Evolutionary conservation across 1,140 invertebrate species (phyloP).

Genomic region (Polypedilum vanderplanki): DNA sequence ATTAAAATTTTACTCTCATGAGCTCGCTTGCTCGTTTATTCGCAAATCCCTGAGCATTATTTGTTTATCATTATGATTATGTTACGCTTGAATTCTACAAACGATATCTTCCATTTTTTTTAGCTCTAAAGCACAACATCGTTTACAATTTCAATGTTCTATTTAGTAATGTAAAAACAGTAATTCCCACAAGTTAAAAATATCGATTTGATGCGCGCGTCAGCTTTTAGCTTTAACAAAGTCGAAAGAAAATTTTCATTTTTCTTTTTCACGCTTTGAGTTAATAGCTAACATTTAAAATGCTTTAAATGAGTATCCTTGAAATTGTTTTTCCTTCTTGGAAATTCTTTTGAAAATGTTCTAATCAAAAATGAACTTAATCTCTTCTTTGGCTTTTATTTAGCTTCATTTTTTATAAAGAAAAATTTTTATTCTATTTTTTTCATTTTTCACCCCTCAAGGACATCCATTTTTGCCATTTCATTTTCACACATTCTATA

Average conservation of each 20-base stretch:
- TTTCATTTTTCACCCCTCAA: too few species aligned
- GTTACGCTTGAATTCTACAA: neutral
- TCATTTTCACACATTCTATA: too few species aligned
- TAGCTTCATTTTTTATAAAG: too few species aligned
- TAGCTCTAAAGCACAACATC: neutral
- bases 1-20: neutral
- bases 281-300: neutral
- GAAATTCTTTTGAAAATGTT: too few species aligned
- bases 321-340: neutral
- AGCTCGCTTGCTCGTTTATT: neutral
- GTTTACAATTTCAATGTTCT: neutral
- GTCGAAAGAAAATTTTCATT: neutral
- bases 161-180: neutral
- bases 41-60: slow-evolving; percentile 5
- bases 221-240: neutral
- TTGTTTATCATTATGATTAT: slow-evolving; percentile 9
- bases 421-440: too few species aligned
- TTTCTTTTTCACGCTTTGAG: neutral
- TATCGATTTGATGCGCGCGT: slow-evolving; percentile 25
- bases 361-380: too few species aligned
- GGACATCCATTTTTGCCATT: too few species aligned
- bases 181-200: slow-evolving; percentile 21
- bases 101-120: neutral
- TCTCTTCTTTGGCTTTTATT: too few species aligned
- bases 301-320: neutral